Evolutionary conservation across 2,888 invertebrate genomes (phyloP).

Genomic region (Masnerella sp.): DNA sequence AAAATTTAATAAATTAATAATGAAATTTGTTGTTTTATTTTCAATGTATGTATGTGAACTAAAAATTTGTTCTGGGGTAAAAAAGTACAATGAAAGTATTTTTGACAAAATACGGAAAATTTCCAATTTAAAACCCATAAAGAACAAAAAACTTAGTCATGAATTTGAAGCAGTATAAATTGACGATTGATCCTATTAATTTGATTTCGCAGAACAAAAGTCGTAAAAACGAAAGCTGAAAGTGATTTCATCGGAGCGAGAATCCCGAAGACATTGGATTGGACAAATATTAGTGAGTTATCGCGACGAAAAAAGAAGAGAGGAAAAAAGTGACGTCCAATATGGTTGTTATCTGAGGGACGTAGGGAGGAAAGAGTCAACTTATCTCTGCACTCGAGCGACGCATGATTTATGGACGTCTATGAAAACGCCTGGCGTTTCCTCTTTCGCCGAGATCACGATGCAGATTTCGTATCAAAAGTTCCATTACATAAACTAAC

Average conservation of each 20-base stretch:
- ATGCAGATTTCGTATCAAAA: conserved; percentile 39
- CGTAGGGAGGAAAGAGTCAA: conserved; percentile 23
- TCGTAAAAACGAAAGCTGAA: conserved; percentile 1
- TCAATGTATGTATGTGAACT: too few relatives aligned
- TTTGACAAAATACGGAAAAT: too few relatives aligned
- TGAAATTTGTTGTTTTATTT: too few relatives aligned
- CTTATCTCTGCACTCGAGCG: conserved; percentile 55
- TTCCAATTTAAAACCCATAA: too few relatives aligned
- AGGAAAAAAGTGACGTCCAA: conserved; percentile 24
- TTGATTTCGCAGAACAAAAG: background rate
- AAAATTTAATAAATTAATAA: too few relatives aligned
- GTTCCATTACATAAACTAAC: conserved; percentile 31
- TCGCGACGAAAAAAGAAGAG: background rate
- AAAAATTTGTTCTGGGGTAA: too few relatives aligned
- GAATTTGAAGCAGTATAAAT: too few relatives aligned
- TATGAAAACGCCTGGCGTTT: conserved; percentile 50
- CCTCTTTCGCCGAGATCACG: conserved; percentile 41
- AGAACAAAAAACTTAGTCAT: too few relatives aligned
- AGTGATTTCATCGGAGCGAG: background rate
- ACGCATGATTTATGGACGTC: conserved; percentile 56
- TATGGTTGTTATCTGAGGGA: conserved; percentile 46
- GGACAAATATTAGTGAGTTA: conserved; percentile 18
- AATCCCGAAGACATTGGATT: conserved; percentile 8
- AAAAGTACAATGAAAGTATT: too few relatives aligned
- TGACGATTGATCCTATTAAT: too few relatives aligned